Conservation (phyloP, 2,113 vertebrate species). For the Alaudala cheleensis region DNA sequence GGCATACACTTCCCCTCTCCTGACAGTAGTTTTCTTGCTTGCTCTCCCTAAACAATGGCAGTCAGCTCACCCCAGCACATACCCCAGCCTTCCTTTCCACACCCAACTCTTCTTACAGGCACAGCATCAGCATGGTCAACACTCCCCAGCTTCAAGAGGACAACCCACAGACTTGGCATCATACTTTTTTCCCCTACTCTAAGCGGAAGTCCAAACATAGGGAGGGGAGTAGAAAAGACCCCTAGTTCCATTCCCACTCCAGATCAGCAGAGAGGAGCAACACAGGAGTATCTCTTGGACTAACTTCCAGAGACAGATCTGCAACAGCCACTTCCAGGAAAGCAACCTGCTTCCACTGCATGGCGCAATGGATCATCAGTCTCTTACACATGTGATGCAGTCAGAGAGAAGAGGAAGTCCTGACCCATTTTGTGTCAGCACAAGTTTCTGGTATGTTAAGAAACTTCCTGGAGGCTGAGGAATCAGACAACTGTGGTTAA, state of each 20-base stretch:
- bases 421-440: neutral
- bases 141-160: neutral
- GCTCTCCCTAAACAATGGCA: neutral
- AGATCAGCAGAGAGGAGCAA: neutral
- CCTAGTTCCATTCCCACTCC: neutral
- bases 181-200: neutral
- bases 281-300: neutral
- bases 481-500: neutral
- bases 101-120: neutral
- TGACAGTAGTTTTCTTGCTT: neutral
- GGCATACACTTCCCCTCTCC: neutral
- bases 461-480: constrained; percentile 7
- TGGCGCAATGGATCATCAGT: neutral
- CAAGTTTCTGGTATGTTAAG: neutral
- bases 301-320: neutral
- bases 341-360: neutral
- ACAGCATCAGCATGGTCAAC: neutral
- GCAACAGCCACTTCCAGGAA: neutral
- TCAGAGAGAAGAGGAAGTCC: constrained; percentile 13
- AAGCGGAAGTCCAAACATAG: neutral
- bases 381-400: neutral
- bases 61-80: neutral
- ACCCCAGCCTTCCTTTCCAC: neutral
- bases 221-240: neutral
- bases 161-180: neutral